Evolutionary conservation across 2,797 vertebrate species (phyloP), one percentile per base, ranked within the genome.

Genomic region (Etheostoma nigrum): DNA sequence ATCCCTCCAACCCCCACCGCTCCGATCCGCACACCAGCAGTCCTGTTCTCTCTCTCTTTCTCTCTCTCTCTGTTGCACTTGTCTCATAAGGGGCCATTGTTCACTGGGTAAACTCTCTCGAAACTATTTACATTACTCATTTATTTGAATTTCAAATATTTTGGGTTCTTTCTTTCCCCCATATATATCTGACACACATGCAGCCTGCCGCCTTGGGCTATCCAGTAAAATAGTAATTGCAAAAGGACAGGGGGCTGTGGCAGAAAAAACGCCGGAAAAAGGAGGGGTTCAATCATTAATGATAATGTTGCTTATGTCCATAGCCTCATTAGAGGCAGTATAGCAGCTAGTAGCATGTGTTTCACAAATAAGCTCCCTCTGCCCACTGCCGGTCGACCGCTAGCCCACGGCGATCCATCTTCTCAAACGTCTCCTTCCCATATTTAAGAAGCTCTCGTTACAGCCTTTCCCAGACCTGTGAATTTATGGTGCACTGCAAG

Each of bases 51-150:
- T 84, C 89, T 82, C 88, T 89, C 89, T 79, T 90, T 79, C 91
- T 87, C 84, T 92, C 88, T 89, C 89, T 79, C 91, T 87, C 84
- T 92, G 91, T 96, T 93, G 95, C 95, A 94, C 96, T 97, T 96
- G 95, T 95, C 93, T 97, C 96, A 99, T 98, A 98, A 98, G 96
- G 96, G 96, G 91, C 95, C 95, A 97, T 98, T 99, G 97, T 99
- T 98, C 96, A 89, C 94, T 96, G 97, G 95, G 95, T 97, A 98
- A 98, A 98, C 97, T 97, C 96, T 97, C 96, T 96, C 95, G 94
- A 97, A 98, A 98, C 96, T 98, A 97, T 99, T 98, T 97, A 98
- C 96, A 97, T 97, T 98, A 96, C 96, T 96, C 96, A 96, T 97
- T 97, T 98, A 97, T 98, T 97, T 96, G 96, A 96, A 97, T 97